Conservation (phyloP, 2,797 vertebrate genomes). For the Sebastes flavidus region DNA sequence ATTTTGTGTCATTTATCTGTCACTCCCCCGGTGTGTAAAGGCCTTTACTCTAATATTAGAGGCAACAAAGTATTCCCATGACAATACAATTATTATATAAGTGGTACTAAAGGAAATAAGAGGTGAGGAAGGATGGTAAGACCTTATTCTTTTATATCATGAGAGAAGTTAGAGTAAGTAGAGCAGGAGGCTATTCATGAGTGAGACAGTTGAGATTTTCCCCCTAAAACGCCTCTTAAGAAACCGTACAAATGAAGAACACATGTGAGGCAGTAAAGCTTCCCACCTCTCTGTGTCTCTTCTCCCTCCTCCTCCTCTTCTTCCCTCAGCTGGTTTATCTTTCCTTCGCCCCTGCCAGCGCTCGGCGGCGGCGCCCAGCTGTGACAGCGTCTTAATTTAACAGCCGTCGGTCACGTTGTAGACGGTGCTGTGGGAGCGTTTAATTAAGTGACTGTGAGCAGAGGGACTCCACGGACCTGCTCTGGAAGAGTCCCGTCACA, state of each 20-base stretch:
- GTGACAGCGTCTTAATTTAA: slow-evolving; percentile 69
- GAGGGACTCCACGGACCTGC: slow-evolving; percentile 43
- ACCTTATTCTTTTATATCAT: neutral
- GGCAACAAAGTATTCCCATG: neutral
- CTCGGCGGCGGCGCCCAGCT: slow-evolving; percentile 3
- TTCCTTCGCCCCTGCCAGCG: neutral
- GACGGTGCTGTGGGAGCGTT: slow-evolving; percentile 62
- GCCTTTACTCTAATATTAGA: neutral
- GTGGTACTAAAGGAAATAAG: neutral
- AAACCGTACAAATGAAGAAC: neutral
- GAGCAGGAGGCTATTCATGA: neutral
- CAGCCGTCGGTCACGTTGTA: slow-evolving; percentile 57
- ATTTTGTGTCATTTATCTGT: no score
- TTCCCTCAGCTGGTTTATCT: neutral
- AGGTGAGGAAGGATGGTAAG: neutral
- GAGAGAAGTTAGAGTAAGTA: neutral
- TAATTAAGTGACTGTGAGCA: slow-evolving; percentile 76
- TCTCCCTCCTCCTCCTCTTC: neutral
- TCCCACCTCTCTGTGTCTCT: neutral
- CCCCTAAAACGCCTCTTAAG: neutral
- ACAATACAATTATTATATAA: neutral
- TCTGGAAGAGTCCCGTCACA: slow-evolving; percentile 55
- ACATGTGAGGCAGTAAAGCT: neutral
- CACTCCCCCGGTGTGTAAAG: no score
- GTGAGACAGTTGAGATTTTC: neutral